phyloP scores from a whole-genome alignment of 2,888 invertebrate genomes.

The Nemapogon koenigi region DNA sequence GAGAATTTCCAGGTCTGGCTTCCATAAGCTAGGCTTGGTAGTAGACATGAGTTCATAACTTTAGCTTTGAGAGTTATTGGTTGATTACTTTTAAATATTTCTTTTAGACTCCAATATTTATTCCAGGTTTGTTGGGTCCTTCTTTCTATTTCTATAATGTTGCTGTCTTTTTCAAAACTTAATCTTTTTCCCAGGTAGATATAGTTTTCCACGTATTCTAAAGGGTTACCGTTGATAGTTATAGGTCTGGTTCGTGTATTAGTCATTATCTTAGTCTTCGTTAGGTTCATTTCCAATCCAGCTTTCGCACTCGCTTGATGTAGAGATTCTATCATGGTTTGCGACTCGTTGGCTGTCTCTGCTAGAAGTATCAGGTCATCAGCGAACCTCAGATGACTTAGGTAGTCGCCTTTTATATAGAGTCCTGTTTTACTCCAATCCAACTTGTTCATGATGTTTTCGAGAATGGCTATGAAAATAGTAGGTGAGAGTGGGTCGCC shows the following conservation, averaged over 20 bases:
- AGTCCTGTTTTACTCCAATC: slow-evolving; percentile 12
- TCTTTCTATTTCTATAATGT: slow-evolving; percentile 15
- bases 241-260: slow-evolving; percentile 12
- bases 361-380: slow-evolving; percentile 11
- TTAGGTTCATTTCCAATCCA: slow-evolving; percentile 14
- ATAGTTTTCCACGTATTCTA: slow-evolving; percentile 10
- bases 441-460: slow-evolving; percentile 10
- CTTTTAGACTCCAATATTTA: too few species aligned
- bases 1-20: background rate
- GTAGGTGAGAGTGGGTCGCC: slow-evolving; percentile 16
- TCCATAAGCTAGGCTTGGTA: slow-evolving; percentile 11
- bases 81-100: too few species aligned
- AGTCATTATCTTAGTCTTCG: slow-evolving; percentile 16
- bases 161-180: background rate
- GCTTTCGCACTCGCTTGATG: slow-evolving; percentile 12
- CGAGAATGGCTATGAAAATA: slow-evolving; percentile 13
- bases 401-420: slow-evolving; percentile 2
- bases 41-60: slow-evolving; percentile 8
- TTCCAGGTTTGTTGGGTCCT: too few species aligned
- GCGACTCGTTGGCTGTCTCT: slow-evolving; percentile 7
- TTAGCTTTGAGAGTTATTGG: slow-evolving; percentile 9
- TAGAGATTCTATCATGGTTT: slow-evolving; percentile 12
- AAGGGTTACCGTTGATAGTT: slow-evolving; percentile 4
- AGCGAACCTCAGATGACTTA: slow-evolving; percentile 12
- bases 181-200: too few species aligned